A percentile compares a stretch with the other conserved stretches of the same genome.
phyloP scores from a whole-genome alignment of 2,797 vertebrate genomes.

The Heliangelus exortis region DNA sequence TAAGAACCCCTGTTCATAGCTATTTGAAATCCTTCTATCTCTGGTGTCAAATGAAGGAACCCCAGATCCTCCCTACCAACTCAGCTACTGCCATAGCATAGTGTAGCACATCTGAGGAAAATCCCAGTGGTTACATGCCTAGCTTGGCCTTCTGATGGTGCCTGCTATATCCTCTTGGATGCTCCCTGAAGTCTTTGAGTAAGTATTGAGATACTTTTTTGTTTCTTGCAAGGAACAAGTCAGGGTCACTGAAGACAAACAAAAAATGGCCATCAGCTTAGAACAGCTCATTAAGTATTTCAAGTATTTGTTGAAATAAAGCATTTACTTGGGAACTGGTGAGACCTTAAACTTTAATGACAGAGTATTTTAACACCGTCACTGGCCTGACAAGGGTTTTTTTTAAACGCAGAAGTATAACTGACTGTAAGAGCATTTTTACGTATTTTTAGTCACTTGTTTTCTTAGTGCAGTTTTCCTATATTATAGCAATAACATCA shows the following conservation, averaged over 20 bases:
- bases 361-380: neutral
- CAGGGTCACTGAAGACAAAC: neutral
- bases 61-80: neutral
- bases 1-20: neutral
- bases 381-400: neutral
- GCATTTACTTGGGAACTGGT: neutral
- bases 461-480: neutral
- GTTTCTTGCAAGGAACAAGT: neutral
- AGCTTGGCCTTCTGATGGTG: neutral
- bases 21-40: neutral
- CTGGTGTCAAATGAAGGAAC: neutral
- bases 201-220: no score
- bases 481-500: neutral
- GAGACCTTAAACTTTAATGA: neutral
- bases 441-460: neutral
- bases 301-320: conserved; percentile 2
- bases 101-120: neutral
- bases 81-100: neutral
- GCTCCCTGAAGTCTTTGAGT: neutral
- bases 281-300: neutral
- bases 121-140: neutral
- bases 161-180: neutral
- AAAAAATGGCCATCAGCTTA: neutral
- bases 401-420: neutral
- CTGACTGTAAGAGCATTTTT: neutral